Base-by-base conservation (phyloP, 2,797 vertebrate species). In the Alcedo atthis region DNA sequence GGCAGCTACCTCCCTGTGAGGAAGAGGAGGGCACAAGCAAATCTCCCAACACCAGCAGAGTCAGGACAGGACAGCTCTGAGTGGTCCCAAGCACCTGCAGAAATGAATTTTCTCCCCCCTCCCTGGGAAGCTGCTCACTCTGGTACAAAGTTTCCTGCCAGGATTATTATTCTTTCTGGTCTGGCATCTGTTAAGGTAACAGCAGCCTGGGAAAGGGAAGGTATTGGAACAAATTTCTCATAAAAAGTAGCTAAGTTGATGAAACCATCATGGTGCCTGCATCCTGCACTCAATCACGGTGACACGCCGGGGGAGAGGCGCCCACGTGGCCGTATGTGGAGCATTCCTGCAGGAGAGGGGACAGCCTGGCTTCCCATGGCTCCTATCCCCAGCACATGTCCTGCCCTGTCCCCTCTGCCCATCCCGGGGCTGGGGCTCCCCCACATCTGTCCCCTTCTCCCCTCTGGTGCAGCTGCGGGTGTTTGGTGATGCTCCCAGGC, bases 271-370 rank as follows among this genome's bases (percentile, higher is more conserved):
- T 73, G 19, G 90, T 85, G 93, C 59, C 86, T 95, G 96, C 96
- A 96, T 97, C 96, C 93, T 59, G 95, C 96, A 96, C 97, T 98
- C 97, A 95, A 98, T 98, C 98, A 98, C 89, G 28, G 67, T 98
- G 98, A 98, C 98, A 98, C 71, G 55, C 95, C 45, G 91, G 90
- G 97, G 97, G 97, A 90, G 96, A 90, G 89, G 74, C 20, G 71
- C 53, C 55, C 12, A 37, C 6, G 4, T 54, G 8, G n/a, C 63
- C 1, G 2, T 5, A 18, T 7, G 3, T 0, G 5, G 6, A 82
- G 84, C 54, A 33, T 81, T 30, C 37, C 69, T 25, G 16, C 5
- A 1, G 70, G 61, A 55, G 26, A 1, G 3, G 70, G 73, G 26
- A 61, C 48, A 54, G 51, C 76, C 59, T 54, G 46, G 59, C 70